These are phyloP conservation scores for Hirtodrosophila confusa DNA, from an alignment of 2,888 invertebrate genomes.

Conservation along the genomic window DNA sequence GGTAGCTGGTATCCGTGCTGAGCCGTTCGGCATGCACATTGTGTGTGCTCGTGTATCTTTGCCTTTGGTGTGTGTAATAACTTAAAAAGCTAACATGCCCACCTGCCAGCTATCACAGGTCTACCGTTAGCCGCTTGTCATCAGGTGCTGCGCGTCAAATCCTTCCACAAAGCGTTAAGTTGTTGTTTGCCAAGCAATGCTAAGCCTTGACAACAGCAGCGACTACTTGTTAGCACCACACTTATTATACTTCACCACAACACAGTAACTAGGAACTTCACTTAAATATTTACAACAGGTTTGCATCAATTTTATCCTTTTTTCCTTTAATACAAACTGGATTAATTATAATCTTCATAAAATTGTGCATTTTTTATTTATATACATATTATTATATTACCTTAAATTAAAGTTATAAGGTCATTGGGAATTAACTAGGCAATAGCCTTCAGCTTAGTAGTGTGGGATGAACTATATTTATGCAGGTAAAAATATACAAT, in stretches of 20 bases:
- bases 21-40: conserved; percentile 43
- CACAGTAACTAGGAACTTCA: background rate
- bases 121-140: conserved; percentile 42
- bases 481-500: too few species aligned
- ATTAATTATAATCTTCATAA: too few species aligned
- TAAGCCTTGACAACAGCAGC: conserved; percentile 51
- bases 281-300: background rate
- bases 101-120: conserved; percentile 25
- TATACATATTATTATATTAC: too few species aligned
- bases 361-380: too few species aligned
- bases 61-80: conserved; percentile 52
- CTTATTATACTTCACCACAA: background rate
- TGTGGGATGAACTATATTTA: too few species aligned
- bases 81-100: conserved; percentile 71
- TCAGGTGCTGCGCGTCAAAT: conserved; percentile 49
- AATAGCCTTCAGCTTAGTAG: too few species aligned
- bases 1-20: conserved; percentile 9
- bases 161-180: conserved; percentile 69
- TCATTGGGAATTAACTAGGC: too few species aligned
- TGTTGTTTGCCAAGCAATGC: conserved; percentile 52
- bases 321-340: too few species aligned
- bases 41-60: conserved; percentile 12
- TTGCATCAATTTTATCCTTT: too few species aligned
- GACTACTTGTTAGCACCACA: conserved; percentile 25
- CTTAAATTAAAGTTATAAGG: too few species aligned